Evolutionary conservation across 1,140 invertebrate species (phyloP).

Genomic region (Trichonephila inaurata): DNA sequence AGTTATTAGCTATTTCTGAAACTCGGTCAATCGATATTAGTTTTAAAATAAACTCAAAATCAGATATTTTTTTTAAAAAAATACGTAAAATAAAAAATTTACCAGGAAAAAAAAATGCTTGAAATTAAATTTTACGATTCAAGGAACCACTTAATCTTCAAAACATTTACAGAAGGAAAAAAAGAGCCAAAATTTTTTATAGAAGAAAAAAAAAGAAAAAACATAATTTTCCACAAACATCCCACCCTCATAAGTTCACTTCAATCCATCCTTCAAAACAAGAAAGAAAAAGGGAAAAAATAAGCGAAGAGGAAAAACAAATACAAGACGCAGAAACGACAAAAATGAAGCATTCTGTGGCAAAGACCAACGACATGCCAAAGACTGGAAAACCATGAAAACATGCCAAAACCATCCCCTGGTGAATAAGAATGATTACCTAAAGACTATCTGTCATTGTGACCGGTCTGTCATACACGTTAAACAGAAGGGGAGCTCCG

Average conservation of each 20-base stretch:
- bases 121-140: not conserved
- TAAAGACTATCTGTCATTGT: conserved; percentile 6
- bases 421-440: conserved; percentile 52
- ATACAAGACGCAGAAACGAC: not conserved
- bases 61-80: no score
- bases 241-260: not conserved
- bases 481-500: no score
- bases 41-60: no score
- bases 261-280: not conserved
- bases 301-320: not conserved
- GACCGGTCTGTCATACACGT: conserved; percentile 30
- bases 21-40: no score
- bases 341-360: not conserved
- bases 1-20: no score
- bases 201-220: not conserved
- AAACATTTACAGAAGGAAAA: not conserved
- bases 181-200: not conserved
- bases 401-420: not conserved
- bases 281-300: not conserved
- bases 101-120: not conserved
- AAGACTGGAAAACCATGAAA: not conserved
- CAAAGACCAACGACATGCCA: not conserved
- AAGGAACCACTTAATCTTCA: not conserved
- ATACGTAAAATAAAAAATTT: no score
- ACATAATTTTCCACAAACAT: not conserved